Evolutionary conservation across 2,888 invertebrate species (phyloP).

Genomic region (Oxystoma pomonae): DNA sequence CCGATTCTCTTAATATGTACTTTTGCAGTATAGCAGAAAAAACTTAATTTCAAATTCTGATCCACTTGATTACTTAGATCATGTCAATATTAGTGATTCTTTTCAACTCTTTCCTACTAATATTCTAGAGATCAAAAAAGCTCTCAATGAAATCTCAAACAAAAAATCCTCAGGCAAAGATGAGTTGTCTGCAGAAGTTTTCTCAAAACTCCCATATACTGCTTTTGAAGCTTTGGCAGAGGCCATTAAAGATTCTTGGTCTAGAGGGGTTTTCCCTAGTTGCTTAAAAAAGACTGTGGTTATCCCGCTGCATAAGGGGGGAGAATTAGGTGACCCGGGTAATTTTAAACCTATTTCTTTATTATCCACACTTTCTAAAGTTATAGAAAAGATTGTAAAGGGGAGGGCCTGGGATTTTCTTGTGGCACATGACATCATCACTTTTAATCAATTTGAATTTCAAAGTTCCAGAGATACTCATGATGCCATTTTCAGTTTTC

Average conservation of each 20-base stretch:
- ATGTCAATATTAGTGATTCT: too few species aligned
- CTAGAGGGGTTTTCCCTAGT: neutral
- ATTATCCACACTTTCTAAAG: neutral
- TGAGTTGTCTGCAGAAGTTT: neutral
- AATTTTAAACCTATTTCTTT: neutral
- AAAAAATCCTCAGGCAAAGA: neutral
- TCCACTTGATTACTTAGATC: too few species aligned
- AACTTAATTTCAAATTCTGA: too few species aligned
- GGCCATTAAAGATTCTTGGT: neutral
- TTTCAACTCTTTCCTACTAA: too few species aligned
- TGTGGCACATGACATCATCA: neutral
- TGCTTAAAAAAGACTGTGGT: neutral
- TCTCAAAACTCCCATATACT: neutral
- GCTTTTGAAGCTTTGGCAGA: neutral
- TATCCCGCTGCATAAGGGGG: neutral
- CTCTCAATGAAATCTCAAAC: neutral
- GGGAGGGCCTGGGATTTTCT: neutral
- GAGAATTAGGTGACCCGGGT: neutral
- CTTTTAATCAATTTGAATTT: neutral
- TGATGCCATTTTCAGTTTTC: neutral
- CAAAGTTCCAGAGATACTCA: neutral
- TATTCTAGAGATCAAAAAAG: too few species aligned
- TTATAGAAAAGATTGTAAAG: neutral
- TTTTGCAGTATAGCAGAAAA: neutral
- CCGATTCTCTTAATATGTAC: neutral